Evolutionary conservation across 2,113 vertebrate species (phyloP).

Genomic region (Hassar affinis): DNA sequence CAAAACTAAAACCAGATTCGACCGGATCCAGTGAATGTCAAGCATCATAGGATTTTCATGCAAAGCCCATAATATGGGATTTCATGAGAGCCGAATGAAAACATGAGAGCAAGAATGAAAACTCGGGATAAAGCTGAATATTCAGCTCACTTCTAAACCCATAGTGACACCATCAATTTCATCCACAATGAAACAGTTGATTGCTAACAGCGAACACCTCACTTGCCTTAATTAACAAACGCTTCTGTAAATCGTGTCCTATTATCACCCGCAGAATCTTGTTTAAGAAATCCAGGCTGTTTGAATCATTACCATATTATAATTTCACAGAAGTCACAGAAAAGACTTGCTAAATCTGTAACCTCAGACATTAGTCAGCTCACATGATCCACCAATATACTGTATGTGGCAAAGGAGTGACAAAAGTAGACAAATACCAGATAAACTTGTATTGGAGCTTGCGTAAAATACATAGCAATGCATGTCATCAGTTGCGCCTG

Average conservation of each 20-base stretch:
- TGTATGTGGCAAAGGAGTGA: not conserved
- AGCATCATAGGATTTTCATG: conserved; percentile 9
- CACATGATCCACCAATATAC: not conserved
- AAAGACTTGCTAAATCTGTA: not conserved
- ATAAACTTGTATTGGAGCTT: too few relatives aligned
- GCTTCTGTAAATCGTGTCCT: not conserved
- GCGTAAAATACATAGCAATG: too few relatives aligned
- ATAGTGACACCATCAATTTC: not conserved
- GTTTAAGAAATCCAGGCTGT: not conserved
- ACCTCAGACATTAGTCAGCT: not conserved
- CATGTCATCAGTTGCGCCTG: too few relatives aligned
- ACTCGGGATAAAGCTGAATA: not conserved
- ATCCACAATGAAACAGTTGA: not conserved
- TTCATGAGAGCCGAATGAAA: not conserved
- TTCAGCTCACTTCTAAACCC: not conserved
- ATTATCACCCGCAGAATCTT: not conserved
- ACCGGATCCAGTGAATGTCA: conserved; percentile 10
- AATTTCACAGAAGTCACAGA: not conserved
- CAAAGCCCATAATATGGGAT: conserved; percentile 9
- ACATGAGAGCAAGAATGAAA: conserved; percentile 9
- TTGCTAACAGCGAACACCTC: not conserved
- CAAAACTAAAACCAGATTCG: conserved; percentile 15
- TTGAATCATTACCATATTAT: too few relatives aligned
- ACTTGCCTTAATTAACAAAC: not conserved
- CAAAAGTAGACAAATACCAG: not conserved